Conservation (phyloP, 2,888 invertebrate genomes). For the Bombylius discolor region DNA sequence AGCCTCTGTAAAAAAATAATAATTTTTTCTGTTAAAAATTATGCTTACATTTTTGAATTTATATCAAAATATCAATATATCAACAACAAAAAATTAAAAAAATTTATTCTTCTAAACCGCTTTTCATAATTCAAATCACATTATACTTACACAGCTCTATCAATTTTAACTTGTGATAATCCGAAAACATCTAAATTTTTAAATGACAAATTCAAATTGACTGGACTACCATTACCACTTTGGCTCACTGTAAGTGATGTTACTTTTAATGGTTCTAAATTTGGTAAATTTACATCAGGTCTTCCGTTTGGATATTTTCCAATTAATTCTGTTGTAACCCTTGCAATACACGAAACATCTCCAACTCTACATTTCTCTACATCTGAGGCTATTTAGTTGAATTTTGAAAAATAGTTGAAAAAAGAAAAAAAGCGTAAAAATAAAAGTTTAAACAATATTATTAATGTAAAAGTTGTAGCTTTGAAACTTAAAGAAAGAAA, state of each 20-base stretch:
- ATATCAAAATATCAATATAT: too few relatives aligned
- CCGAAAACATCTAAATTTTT: background rate
- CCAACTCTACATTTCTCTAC: conserved; percentile 23
- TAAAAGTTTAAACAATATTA: background rate
- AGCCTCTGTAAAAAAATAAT: conserved; percentile 11
- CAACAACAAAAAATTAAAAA: too few relatives aligned
- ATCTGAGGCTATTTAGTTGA: background rate
- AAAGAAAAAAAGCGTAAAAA: background rate
- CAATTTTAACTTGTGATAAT: background rate
- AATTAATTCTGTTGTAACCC: conserved; percentile 23
- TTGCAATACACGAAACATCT: conserved; percentile 28
- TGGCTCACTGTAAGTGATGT: background rate
- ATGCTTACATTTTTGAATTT: too few relatives aligned
- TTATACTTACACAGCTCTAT: background rate
- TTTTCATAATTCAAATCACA: too few relatives aligned
- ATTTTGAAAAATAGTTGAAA: background rate
- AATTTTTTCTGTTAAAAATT: too few relatives aligned
- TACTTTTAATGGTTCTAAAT: conserved; percentile 26
- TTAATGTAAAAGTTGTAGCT: background rate
- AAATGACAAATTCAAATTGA: background rate
- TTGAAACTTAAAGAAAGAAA: background rate
- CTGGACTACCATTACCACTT: background rate
- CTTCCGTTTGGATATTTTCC: conserved; percentile 27
- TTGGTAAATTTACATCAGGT: conserved; percentile 26
- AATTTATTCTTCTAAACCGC: background rate